Base-by-base conservation (phyloP, 2,797 vertebrate species). In the Eulemur mongoz region DNA sequence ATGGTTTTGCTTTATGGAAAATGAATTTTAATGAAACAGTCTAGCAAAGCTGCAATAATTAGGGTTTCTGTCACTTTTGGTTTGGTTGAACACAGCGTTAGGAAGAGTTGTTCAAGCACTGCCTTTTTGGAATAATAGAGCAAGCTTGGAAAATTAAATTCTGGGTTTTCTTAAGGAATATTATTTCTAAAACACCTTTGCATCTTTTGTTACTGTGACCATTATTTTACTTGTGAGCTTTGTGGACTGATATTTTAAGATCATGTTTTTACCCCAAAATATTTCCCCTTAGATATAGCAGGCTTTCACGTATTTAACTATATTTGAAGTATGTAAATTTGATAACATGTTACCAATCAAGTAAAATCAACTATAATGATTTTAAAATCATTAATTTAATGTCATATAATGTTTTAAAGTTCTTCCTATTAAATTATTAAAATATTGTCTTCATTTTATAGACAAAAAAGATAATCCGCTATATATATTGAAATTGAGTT, bases 1-100 rank as follows among this genome's bases (percentile, higher is more conserved):
- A 72, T 75, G 40, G 11, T 80, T 93, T 81, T 94, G 15, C 32
- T 95, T 91, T 73, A 23, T 78, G 38, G 15, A 92, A 95, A 88
- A 61, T 82, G 20, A 85, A 90, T 88, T 92, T 80, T 78, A 80
- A 93, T 57, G 12, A 69, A 94, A 94, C 2, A 89, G 23, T 45
- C 40, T 43, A 87, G 59, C n/a, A 38, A 79, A 45, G 25, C 2
- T 69, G 50, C 57, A 75, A 2, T 45, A 43, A 87, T 79, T 61
- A 92, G 48, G 14, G 15, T 2, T 94, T 85, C 65, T 93, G 25
- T 89, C 35, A 52, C 32, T 52, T 95, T 85, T 18, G 6, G 30
- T 92, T 93, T 93, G 7, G 30, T 27, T 92, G 59, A 96, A 84
- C 82, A 23, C 18, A 69, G 7, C 27, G 40, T 76, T 23, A 73